Percentiles rank a stretch among this genome's conserved stretches.
Evolutionary conservation across 2,888 invertebrate genomes (phyloP).

Genomic region (Cataglyphis livida): DNA sequence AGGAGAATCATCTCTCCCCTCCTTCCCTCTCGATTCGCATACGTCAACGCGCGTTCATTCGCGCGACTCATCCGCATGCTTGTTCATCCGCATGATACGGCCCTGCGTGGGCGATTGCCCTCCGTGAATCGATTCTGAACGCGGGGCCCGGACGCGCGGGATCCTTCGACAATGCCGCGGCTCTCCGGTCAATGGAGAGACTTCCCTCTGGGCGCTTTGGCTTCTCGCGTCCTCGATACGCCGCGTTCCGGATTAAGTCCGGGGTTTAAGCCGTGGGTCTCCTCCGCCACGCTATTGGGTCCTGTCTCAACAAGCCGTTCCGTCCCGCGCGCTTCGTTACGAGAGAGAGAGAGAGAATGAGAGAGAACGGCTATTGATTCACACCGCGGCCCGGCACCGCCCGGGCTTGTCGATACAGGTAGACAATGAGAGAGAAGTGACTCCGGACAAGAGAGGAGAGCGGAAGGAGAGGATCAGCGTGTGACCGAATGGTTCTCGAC

Average conservation of each 20-base stretch:
- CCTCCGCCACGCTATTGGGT: slow-evolving; percentile 28
- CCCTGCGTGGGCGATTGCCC: slow-evolving; percentile 65
- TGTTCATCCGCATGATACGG: slow-evolving; percentile 57
- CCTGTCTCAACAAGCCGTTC: slow-evolving; percentile 57
- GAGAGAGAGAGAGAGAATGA: background rate
- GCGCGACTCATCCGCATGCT: background rate
- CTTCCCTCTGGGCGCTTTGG: slow-evolving; percentile 48
- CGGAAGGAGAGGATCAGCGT: slow-evolving; percentile 74
- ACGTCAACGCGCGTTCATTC: slow-evolving; percentile 17
- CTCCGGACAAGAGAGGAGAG: slow-evolving; percentile 33
- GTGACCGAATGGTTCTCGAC: slow-evolving; percentile 77
- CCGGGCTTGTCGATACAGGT: slow-evolving; percentile 56
- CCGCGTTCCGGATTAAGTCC: slow-evolving; percentile 73
- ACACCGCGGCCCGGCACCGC: background rate
- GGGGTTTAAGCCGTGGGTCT: slow-evolving; percentile 67
- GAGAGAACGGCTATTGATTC: slow-evolving; percentile 29
- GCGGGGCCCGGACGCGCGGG: slow-evolving; percentile 39
- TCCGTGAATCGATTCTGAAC: slow-evolving; percentile 64
- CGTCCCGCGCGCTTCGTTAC: slow-evolving; percentile 48
- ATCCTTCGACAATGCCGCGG: slow-evolving; percentile 54
- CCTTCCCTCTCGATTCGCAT: slow-evolving; percentile 7
- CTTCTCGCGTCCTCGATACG: slow-evolving; percentile 73
- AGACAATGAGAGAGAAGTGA: slow-evolving; percentile 55
- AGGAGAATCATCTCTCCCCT: background rate
- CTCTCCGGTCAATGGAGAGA: slow-evolving; percentile 52